Evolutionary conservation across 2,888 invertebrate genomes (phyloP), one percentile per base, ranked within the genome.

Genomic region (Petrophora chlorosata): DNA sequence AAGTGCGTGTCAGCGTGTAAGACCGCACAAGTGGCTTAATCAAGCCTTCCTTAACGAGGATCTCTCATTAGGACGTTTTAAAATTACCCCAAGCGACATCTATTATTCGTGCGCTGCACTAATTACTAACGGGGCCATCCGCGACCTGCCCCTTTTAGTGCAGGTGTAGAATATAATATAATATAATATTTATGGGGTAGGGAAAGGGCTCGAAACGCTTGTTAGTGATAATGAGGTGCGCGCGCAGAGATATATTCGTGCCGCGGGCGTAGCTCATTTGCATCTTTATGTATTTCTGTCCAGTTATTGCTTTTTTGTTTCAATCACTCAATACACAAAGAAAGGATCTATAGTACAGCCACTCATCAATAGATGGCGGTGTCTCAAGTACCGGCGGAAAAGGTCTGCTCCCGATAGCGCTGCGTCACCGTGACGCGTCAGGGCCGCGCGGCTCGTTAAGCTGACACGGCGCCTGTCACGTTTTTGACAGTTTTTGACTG

Each of bases 151-250:
- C 63, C 68, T 68, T 76, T 80, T 72, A 76, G 69, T 81, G 79
- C 86, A 87, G 86, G 85, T 88, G 87, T 87, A 83, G 86, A 88
- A 86, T 86, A 85, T 85, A 77, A 86, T 87, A 89, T 88, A 88
- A 86, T 86, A 85, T 85, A 77, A 86, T 87, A 89, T 88, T 88
- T 88, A 89, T 84, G 79, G 76, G 70, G 79, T 81, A 82, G 28
- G 14, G 83, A 83, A 85, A 85, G 84, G 82, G 78, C 79, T 81
- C 74, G 77, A 80, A 80, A 73, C 26, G 83, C 87, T 89, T 87
- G 88, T 89, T 88, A 88, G 83, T 67, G 76, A 77, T 87, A 88
- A 89, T 87, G 88, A 89, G 88, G 80, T 82, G 83, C 81, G 80
- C 82, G 82, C 82, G 79, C 80, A 73, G 69, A 80, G 65, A 86